These are phyloP conservation scores for Chalcis sispes DNA, from an alignment of 2,888 invertebrate genomes.

Conservation along the genomic window DNA sequence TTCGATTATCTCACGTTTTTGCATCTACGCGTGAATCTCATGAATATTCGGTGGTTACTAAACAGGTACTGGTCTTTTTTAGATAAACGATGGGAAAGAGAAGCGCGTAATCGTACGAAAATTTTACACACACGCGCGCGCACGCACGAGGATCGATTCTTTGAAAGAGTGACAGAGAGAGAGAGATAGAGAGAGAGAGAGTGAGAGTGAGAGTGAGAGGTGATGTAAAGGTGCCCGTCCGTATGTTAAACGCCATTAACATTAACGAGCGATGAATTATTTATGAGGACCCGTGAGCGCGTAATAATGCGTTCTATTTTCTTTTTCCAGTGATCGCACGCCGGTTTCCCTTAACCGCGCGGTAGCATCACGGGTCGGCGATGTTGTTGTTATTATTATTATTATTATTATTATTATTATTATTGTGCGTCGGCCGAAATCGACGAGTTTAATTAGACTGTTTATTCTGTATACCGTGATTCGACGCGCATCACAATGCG, in stretches of 20 bases:
- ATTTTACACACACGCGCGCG: background rate
- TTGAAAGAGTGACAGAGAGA: too few relatives aligned
- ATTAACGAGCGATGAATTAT: constrained; percentile 51
- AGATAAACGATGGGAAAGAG: too few relatives aligned
- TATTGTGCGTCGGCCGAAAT: constrained; percentile 1
- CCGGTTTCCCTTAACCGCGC: background rate
- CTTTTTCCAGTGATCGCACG: background rate
- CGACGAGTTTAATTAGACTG: constrained; percentile 42
- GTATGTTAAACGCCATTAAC: constrained; percentile 22
- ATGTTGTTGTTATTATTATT: too few relatives aligned
- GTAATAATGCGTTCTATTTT: constrained; percentile 22
- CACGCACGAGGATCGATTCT: background rate
- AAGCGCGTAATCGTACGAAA: too few relatives aligned
- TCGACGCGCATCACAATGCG: constrained; percentile 5
- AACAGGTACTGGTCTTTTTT: too few relatives aligned
- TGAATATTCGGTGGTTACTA: constrained; percentile 43
- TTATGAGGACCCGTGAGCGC: background rate
- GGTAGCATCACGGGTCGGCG: too few relatives aligned
- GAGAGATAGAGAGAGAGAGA: background rate
- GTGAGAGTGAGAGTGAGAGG: too few relatives aligned
- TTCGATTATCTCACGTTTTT: too few relatives aligned
- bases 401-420: background rate
- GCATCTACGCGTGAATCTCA: constrained; percentile 35
- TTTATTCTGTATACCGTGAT: constrained; percentile 6
- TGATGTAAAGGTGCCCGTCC: background rate